A percentile compares a stretch with the other conserved stretches of the same genome.
These are phyloP conservation scores for Regulus satrapa DNA, from an alignment of 2,113 vertebrate species.

Conservation along the genomic window DNA sequence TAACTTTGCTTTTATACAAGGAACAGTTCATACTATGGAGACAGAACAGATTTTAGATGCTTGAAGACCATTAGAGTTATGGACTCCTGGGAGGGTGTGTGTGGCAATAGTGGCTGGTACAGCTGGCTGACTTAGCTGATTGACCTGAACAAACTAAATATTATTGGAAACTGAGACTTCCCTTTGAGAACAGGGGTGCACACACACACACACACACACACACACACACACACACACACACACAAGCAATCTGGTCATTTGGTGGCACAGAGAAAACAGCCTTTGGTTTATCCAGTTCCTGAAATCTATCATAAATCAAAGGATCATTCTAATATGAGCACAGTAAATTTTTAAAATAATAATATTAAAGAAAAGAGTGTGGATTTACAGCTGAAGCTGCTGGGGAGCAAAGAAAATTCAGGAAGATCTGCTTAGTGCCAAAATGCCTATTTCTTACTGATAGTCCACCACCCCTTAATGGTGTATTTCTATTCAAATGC, in stretches of 20 bases:
- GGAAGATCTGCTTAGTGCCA: not conserved
- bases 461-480: not conserved
- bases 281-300: not conserved
- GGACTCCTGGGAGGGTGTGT: not conserved
- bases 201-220: not conserved
- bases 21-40: not conserved
- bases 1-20: not conserved
- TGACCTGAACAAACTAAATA: not conserved
- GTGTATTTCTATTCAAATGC: slow-evolving; percentile 18
- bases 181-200: not conserved
- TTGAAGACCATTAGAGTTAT: not conserved
- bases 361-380: too few relatives aligned
- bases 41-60: not conserved
- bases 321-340: not conserved
- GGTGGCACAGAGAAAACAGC: not conserved
- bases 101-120: not conserved
- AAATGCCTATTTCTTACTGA: not conserved
- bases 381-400: not conserved
- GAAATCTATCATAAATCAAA: not conserved
- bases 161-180: not conserved
- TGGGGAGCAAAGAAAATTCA: not conserved
- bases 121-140: not conserved
- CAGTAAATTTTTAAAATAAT: not conserved
- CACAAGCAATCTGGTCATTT: not conserved
- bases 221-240: too few relatives aligned